Evolutionary conservation across 2,113 vertebrate species (phyloP).

Genomic region (Cichladusa arquata): DNA sequence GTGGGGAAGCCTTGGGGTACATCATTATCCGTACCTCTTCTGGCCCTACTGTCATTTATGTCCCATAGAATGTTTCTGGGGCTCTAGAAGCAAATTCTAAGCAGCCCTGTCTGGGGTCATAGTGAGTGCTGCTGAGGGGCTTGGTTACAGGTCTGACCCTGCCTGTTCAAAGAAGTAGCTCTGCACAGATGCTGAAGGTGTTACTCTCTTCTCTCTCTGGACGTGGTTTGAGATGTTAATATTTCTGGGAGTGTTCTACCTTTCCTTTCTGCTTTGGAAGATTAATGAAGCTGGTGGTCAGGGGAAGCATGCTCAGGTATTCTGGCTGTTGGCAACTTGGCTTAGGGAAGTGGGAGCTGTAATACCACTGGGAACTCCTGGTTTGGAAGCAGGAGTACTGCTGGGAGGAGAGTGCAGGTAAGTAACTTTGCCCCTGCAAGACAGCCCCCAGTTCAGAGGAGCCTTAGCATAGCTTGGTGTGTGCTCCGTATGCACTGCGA

Average conservation of each 20-base stretch:
- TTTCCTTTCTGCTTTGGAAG: neutral
- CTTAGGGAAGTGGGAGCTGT: neutral
- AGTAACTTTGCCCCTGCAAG: neutral
- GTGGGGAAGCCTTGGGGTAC: neutral
- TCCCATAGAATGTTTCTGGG: neutral
- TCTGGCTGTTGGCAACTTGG: neutral
- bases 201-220: neutral
- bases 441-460: neutral
- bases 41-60: neutral
- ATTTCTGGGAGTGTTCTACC: neutral
- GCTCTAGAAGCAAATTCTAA: neutral
- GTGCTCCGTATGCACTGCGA: rapidly evolving
- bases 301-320: neutral
- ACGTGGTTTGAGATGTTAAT: neutral
- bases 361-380: rapidly evolving
- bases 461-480: neutral
- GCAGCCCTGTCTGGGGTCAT: neutral
- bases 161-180: neutral
- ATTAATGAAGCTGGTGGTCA: neutral
- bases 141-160: neutral
- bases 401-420: neutral
- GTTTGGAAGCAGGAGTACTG: neutral
- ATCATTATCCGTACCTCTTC: neutral
- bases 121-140: neutral
- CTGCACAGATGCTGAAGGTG: neutral